Conservation (phyloP, 2,888 invertebrate genomes). For the Heterodera filipjevi region DNA sequence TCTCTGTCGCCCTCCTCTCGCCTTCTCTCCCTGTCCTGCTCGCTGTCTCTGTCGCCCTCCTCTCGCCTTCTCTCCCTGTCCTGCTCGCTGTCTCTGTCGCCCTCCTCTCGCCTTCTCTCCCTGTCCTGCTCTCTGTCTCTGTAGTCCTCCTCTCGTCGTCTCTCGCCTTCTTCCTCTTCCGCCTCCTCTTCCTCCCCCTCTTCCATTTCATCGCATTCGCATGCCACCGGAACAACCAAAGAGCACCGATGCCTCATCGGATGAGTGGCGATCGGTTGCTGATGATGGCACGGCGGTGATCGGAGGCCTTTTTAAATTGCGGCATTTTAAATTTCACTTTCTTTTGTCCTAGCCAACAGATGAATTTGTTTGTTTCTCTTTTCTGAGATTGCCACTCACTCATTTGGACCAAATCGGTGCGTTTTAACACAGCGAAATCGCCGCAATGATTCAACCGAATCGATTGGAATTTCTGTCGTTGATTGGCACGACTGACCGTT, state of each 20-base stretch:
- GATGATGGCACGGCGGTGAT: background rate
- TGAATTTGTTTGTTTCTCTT: background rate
- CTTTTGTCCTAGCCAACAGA: too few species aligned
- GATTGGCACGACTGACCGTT: background rate
- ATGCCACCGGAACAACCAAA: slow-evolving; percentile 16
- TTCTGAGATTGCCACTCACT: background rate
- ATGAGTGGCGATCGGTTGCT: background rate
- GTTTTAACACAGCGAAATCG: background rate
- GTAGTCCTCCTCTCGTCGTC: background rate
- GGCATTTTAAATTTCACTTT: background rate
- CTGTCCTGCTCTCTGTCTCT: background rate
- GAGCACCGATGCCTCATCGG: slow-evolving; percentile 22
- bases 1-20: background rate
- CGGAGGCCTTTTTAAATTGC: background rate
- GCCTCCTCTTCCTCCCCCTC: background rate
- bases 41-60: background rate
- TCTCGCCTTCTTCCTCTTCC: background rate
- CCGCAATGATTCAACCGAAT: background rate
- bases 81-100: background rate
- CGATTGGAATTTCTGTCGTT: background rate
- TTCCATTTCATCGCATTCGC: slow-evolving; percentile 1
- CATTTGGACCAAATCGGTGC: background rate
- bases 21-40: background rate
- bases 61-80: background rate
- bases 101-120: background rate